Evolutionary conservation across 2,113 vertebrate species (phyloP).

Genomic region (Columba livia): DNA sequence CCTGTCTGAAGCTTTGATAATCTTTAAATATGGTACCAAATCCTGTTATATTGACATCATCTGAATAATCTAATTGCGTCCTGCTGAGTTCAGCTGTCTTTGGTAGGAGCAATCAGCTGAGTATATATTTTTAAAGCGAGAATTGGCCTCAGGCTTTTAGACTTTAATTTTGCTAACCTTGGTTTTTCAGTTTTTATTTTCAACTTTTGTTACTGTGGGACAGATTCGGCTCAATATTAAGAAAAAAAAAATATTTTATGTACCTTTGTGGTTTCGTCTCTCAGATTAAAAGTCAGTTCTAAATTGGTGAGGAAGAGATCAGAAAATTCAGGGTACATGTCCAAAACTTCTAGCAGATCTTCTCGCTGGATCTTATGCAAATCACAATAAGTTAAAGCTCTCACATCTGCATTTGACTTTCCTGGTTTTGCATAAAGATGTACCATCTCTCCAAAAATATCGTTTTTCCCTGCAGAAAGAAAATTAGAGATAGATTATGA

Average conservation of each 20-base stretch:
- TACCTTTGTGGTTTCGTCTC: slow-evolving; percentile 91
- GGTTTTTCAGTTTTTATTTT: not conserved
- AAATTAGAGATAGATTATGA: not conserved
- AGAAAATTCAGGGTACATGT: slow-evolving; percentile 98
- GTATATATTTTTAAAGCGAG: not conserved
- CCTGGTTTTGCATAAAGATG: slow-evolving; percentile 94
- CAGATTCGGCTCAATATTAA: not conserved
- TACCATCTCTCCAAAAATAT: slow-evolving; percentile 99
- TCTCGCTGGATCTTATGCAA: slow-evolving; percentile 96
- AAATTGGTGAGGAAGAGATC: slow-evolving; percentile 95
- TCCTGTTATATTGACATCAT: slow-evolving; percentile 30
- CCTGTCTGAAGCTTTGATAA: not conserved
- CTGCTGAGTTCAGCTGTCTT: not conserved
- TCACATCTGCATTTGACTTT: slow-evolving; percentile 94
- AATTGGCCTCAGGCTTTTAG: not conserved
- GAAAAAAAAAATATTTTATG: not conserved
- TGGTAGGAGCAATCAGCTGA: not conserved
- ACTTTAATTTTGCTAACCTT: not conserved
- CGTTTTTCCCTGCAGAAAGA: slow-evolving; percentile 88
- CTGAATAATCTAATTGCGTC: slow-evolving; percentile 13
- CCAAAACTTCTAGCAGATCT: slow-evolving; percentile 94
- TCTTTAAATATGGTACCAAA: slow-evolving; percentile 50
- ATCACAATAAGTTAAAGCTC: slow-evolving; percentile 97
- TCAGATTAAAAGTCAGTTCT: slow-evolving; percentile 95
- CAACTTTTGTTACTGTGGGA: not conserved